phyloP scores from a whole-genome alignment of 1,140 invertebrate species.

The Sycophaga agraensis region DNA sequence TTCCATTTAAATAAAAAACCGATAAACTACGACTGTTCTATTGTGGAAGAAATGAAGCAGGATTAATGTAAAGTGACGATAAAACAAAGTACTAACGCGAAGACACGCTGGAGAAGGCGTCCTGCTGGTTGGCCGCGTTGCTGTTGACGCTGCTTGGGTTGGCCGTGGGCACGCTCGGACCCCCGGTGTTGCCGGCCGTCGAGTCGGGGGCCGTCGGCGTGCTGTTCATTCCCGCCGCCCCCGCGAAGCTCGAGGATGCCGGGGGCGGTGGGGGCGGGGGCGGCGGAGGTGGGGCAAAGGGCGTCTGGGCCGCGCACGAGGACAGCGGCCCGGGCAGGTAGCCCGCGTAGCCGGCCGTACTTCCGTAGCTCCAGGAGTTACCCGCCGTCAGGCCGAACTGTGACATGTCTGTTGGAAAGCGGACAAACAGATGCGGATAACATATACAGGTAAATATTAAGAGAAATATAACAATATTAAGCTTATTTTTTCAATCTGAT shows the following conservation, averaged over 20 bases:
- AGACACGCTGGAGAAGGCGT: conserved; percentile 50
- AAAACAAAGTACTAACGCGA: conserved; percentile 45
- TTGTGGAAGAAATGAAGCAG: no score
- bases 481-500: background rate
- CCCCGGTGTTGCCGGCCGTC: conserved; percentile 59
- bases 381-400: conserved; percentile 76
- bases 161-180: conserved; percentile 42
- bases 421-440: no score
- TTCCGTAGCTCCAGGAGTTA: conserved; percentile 81
- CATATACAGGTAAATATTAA: no score
- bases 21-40: no score
- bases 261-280: conserved; percentile 65
- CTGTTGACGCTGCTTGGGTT: background rate
- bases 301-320: conserved; percentile 67
- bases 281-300: conserved; percentile 62
- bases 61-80: no score
- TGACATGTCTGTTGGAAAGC: conserved; percentile 71
- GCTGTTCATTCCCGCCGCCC: conserved; percentile 48
- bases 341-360: conserved; percentile 77
- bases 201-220: conserved; percentile 69
- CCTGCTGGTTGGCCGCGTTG: conserved; percentile 43
- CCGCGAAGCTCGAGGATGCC: conserved; percentile 61
- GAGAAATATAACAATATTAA: no score
- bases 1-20: no score
- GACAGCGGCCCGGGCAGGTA: conserved; percentile 67